Evolutionary conservation across 2,113 vertebrate species (phyloP).

Genomic region (Myrmophylax atrothorax): DNA sequence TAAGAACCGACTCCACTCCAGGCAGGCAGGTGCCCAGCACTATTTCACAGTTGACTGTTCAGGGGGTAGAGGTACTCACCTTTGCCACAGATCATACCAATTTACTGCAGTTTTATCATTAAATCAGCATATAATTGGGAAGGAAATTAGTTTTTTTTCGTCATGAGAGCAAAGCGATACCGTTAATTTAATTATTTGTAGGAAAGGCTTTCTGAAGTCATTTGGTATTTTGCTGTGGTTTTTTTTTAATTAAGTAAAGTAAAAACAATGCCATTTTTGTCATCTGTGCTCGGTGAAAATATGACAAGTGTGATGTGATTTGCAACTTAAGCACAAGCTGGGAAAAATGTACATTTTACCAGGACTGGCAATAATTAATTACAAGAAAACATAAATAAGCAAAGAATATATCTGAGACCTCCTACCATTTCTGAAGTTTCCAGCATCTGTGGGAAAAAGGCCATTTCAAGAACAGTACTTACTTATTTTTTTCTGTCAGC

Average conservation of each 20-base stretch:
- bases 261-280: constrained; percentile 65
- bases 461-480: constrained; percentile 39
- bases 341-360: constrained; percentile 13
- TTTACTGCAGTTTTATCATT: constrained; percentile 78
- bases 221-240: constrained; percentile 15
- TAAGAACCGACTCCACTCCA: constrained; percentile 52
- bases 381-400: constrained; percentile 44
- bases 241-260: constrained; percentile 58
- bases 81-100: constrained; percentile 79
- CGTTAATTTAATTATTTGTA: constrained; percentile 58
- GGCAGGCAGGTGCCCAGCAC: constrained; percentile 60
- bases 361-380: constrained; percentile 49
- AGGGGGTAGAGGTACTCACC: constrained; percentile 66
- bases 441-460: not conserved
- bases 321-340: constrained; percentile 44
- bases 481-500: constrained; percentile 44
- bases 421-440: constrained; percentile 51
- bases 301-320: constrained; percentile 52
- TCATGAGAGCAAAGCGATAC: not conserved
- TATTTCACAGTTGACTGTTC: constrained; percentile 76
- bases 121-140: constrained; percentile 77
- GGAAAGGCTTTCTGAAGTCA: constrained; percentile 39
- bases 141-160: constrained; percentile 65
- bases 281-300: constrained; percentile 50
- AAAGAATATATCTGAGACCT: constrained; percentile 63